phyloP scores from a whole-genome alignment of 35 echinoderm and acorn worm species.

The Amphiura filiformis region DNA sequence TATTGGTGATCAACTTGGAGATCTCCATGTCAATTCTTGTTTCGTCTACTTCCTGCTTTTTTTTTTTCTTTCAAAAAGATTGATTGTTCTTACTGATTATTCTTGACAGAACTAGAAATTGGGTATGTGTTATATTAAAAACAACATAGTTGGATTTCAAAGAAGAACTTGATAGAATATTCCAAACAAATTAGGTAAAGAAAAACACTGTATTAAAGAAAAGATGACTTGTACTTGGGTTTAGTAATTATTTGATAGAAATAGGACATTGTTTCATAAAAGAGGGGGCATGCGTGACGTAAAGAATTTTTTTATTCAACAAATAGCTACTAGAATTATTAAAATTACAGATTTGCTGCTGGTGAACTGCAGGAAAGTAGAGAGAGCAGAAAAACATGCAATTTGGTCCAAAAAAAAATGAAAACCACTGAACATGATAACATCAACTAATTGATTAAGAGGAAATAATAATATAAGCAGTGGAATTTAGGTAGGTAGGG shows the following conservation, averaged over 20 bases:
- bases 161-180: not conserved
- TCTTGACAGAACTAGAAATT: not conserved
- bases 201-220: no score
- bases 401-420: not conserved
- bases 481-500: not conserved
- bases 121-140: not conserved
- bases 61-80: no score
- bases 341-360: not conserved
- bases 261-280: not conserved
- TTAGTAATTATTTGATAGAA: not conserved
- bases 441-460: not conserved
- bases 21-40: no score
- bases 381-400: not conserved
- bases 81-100: not conserved
- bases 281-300: not conserved
- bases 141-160: no score
- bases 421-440: not conserved
- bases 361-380: conserved; percentile 1
- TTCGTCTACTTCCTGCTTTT: no score
- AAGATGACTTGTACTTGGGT: no score
- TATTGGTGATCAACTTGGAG: no score
- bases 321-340: not conserved
- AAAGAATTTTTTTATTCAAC: not conserved
- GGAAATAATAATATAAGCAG: not conserved
- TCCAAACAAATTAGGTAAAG: no score